Evolutionary conservation across 1,140 invertebrate species (phyloP).

Genomic region (Anastrepha ludens): DNA sequence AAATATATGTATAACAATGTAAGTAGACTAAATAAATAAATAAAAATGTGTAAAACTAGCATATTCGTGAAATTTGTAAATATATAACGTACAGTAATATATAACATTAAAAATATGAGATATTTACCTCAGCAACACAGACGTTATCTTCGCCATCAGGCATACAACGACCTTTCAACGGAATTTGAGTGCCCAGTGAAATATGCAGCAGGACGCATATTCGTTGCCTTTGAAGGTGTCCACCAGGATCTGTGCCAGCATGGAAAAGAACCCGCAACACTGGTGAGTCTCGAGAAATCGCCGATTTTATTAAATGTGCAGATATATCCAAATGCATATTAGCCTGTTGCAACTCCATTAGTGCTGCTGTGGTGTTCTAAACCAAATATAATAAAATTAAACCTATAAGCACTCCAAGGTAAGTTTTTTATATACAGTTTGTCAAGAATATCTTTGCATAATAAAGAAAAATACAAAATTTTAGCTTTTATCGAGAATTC

Average conservation of each 20-base stretch:
- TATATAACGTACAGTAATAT: too few species aligned
- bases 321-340: conserved; percentile 89
- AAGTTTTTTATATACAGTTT: not conserved
- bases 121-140: conserved; percentile 83
- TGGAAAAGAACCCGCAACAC: conserved; percentile 92
- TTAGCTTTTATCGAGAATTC: too few species aligned
- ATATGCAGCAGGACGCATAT: conserved; percentile 87
- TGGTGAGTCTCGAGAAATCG: conserved; percentile 88
- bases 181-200: conserved; percentile 76
- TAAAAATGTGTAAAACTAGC: too few species aligned
- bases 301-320: conserved; percentile 90
- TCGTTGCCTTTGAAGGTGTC: conserved; percentile 75
- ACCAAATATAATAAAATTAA: conserved; percentile 27
- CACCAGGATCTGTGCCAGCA: conserved; percentile 85
- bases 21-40: too few species aligned
- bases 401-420: not conserved
- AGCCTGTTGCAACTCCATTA: conserved; percentile 80
- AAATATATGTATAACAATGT: too few species aligned
- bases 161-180: conserved; percentile 87
- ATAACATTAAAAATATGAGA: not conserved
- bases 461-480: too few species aligned
- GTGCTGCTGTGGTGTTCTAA: conserved; percentile 70
- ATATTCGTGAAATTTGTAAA: too few species aligned
- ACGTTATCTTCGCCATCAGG: conserved; percentile 92
- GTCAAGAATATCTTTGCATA: too few species aligned